Evolutionary conservation across 2,888 invertebrate genomes (phyloP).

Genomic region (Julus scandinavius): DNA sequence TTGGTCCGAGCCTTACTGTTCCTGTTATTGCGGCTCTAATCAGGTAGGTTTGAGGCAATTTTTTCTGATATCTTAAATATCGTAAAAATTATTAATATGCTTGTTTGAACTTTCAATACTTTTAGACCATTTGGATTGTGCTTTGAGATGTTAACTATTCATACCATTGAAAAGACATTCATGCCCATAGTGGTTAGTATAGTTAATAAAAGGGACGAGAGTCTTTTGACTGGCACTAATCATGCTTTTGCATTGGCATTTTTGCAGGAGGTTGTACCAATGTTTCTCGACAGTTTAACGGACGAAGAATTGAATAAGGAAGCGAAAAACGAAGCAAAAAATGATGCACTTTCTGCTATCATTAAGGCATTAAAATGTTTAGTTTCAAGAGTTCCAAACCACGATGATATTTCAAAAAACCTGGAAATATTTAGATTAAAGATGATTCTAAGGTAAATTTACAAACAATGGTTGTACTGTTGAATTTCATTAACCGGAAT

Average conservation of each 20-base stretch:
- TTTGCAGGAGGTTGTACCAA: constrained; percentile 86
- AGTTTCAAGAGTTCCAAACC: constrained; percentile 78
- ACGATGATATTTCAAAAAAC: constrained; percentile 80
- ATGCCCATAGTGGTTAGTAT: constrained; percentile 86
- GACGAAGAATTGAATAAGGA: constrained; percentile 96
- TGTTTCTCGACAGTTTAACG: constrained; percentile 88
- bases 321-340: constrained; percentile 92
- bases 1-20: constrained; percentile 77
- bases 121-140: constrained; percentile 89
- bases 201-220: neutral
- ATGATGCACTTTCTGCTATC: constrained; percentile 93
- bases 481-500: too few species aligned
- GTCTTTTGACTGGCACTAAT: neutral
- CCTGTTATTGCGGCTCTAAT: constrained; percentile 83
- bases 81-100: neutral
- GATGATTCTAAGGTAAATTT: constrained; percentile 80
- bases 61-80: neutral
- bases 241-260: constrained; percentile 54
- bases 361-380: constrained; percentile 92
- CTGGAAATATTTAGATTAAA: constrained; percentile 95
- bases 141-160: constrained; percentile 88
- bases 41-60: constrained; percentile 62
- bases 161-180: constrained; percentile 91
- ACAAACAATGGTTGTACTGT: too few species aligned
- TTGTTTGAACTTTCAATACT: constrained; percentile 48